These are phyloP conservation scores for Himalopsyche phryganea DNA, from an alignment of 1,140 invertebrate species.

Conservation along the genomic window DNA sequence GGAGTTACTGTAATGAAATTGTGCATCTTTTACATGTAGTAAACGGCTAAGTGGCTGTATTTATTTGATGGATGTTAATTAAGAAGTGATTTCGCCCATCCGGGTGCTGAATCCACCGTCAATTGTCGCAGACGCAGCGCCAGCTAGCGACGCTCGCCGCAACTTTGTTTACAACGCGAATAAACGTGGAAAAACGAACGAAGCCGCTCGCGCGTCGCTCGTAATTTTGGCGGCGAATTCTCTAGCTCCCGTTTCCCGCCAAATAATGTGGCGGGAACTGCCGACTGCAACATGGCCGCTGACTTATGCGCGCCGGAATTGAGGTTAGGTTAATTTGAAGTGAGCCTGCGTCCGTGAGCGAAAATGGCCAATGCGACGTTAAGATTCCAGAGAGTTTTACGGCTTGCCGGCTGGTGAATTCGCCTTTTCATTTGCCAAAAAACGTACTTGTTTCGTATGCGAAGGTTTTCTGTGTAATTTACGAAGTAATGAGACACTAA, in stretches of 20 bases:
- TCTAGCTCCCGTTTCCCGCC: conserved; percentile 8
- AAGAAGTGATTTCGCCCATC: no score
- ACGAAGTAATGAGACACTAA: no score
- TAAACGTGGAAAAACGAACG: conserved; percentile 31
- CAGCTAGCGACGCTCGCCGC: conserved; percentile 14
- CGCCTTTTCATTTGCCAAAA: no score
- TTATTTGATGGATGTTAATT: no score
- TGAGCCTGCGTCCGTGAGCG: conserved; percentile 7
- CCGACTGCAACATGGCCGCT: conserved; percentile 25
- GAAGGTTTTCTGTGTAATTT: no score
- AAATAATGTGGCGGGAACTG: conserved; percentile 27
- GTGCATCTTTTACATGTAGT: no score
- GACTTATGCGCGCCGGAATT: conserved; percentile 23
- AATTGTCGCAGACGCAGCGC: conserved; percentile 15
- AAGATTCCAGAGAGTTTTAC: conserved; percentile 11
- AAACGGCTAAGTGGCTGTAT: no score
- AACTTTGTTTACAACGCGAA: conserved; percentile 32
- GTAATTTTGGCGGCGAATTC: conserved; percentile 22
- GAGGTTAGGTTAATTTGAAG: conserved; percentile 27
- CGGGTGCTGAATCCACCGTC: background rate
- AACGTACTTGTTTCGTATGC: no score
- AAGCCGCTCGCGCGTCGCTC: conserved; percentile 17
- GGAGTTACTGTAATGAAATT: no score
- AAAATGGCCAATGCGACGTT: conserved; percentile 1
- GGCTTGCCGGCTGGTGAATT: background rate